Conservation (phyloP, 2,113 vertebrate species). For the Actenoides hombroni region DNA sequence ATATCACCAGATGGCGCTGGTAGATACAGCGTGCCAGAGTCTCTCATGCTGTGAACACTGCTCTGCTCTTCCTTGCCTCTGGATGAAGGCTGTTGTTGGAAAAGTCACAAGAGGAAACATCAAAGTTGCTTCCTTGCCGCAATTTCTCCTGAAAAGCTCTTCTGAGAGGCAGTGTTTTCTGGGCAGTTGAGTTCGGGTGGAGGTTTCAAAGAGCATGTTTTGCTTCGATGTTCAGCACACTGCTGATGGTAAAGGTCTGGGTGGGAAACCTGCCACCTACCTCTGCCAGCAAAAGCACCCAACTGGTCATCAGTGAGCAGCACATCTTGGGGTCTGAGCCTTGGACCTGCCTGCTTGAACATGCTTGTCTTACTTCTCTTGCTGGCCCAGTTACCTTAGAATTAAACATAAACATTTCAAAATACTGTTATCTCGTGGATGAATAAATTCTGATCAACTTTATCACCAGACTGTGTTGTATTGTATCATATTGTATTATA, state of each 20-base stretch:
- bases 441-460: not conserved
- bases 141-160: not conserved
- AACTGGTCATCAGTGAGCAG: rapidly evolving
- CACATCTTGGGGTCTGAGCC: not conserved
- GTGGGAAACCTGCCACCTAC: not conserved
- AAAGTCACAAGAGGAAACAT: not conserved
- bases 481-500: not conserved
- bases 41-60: rapidly evolving
- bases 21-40: not conserved
- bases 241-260: not conserved
- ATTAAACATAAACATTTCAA: not conserved
- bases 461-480: not conserved
- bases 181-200: not conserved
- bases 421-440: not conserved
- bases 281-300: not conserved
- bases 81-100: not conserved
- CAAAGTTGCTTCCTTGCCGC: not conserved
- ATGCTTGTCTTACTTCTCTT: not conserved
- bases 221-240: not conserved
- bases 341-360: not conserved
- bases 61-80: not conserved
- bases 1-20: slow-evolving; percentile 35
- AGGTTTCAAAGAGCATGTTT: not conserved
- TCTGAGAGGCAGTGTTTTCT: not conserved
- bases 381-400: not conserved